Conservation (phyloP, 2,797 vertebrate genomes). For the Cossypha heuglini region DNA sequence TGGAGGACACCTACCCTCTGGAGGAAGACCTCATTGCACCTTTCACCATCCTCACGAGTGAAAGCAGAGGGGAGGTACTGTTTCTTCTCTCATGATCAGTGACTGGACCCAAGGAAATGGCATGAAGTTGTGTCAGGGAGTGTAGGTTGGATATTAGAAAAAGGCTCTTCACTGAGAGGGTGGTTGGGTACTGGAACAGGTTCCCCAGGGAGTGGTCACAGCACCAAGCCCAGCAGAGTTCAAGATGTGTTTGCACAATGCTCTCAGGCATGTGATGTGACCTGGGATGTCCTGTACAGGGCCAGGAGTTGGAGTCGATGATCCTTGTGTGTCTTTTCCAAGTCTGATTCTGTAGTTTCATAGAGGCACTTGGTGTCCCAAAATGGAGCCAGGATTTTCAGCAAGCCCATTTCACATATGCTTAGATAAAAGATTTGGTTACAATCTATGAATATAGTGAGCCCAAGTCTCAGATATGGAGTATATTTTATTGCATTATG, state of each 20-base stretch:
- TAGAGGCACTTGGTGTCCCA: not conserved
- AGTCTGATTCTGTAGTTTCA: not conserved
- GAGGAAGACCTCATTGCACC: not conserved
- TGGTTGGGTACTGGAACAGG: not conserved
- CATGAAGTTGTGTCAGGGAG: not conserved
- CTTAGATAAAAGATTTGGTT: not conserved
- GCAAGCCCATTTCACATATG: not conserved
- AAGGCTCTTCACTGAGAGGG: not conserved
- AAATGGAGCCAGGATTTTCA: not conserved
- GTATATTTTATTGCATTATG: not conserved
- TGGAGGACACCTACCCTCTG: not conserved
- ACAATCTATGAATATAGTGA: not conserved
- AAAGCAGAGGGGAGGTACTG: not conserved
- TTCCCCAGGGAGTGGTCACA: not conserved
- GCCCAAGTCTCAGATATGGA: not conserved
- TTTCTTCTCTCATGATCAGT: not conserved
- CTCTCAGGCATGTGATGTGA: not conserved
- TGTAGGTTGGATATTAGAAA: not conserved
- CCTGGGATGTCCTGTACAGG: not conserved
- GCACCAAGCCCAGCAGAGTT: not conserved
- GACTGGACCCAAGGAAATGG: accelerated
- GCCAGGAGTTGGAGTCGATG: accelerated
- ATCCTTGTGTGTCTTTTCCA: not conserved
- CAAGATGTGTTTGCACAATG: not conserved
- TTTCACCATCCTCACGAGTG: accelerated